A percentile compares a stretch with the other conserved stretches of the same genome.
phyloP scores from a whole-genome alignment of 2,888 invertebrate species.

The Lithophane ornitopus region DNA sequence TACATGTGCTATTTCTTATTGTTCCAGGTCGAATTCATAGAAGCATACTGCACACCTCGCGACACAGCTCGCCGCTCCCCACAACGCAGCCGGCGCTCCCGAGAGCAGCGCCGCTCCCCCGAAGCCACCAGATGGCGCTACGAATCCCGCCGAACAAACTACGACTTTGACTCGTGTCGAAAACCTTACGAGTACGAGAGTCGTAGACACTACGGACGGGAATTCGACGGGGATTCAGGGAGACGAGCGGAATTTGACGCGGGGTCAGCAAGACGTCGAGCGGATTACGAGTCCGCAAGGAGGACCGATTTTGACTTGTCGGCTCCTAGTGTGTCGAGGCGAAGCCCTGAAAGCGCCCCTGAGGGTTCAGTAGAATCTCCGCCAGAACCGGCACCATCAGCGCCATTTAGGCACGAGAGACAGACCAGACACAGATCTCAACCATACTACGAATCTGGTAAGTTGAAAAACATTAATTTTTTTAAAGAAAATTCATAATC shows the following conservation, averaged over 20 bases:
- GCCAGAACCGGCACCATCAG: slow-evolving; percentile 88
- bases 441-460: slow-evolving; percentile 89
- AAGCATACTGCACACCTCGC: slow-evolving; percentile 94
- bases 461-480: slow-evolving; percentile 56
- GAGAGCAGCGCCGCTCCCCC: slow-evolving; percentile 85
- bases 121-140: slow-evolving; percentile 87
- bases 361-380: slow-evolving; percentile 87
- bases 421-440: slow-evolving; percentile 84
- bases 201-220: slow-evolving; percentile 78
- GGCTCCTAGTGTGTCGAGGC: slow-evolving; percentile 83
- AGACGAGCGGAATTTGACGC: slow-evolving; percentile 84
- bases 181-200: slow-evolving; percentile 87
- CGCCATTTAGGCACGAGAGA: slow-evolving; percentile 84
- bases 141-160: slow-evolving; percentile 85
- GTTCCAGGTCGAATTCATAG: slow-evolving; percentile 93
- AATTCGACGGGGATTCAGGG: slow-evolving; percentile 85
- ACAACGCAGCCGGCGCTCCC: slow-evolving; percentile 85
- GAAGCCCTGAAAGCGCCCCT: slow-evolving; percentile 88
- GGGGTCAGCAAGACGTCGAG: slow-evolving; percentile 85
- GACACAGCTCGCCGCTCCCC: slow-evolving; percentile 91
- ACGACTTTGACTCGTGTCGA: slow-evolving; percentile 85
- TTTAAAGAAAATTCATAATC: background rate
- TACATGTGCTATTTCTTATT: slow-evolving; percentile 66
- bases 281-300: slow-evolving; percentile 88
- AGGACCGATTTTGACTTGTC: slow-evolving; percentile 88